Conservation (phyloP, 2,888 invertebrate genomes). For the Theristus sp. region DNA sequence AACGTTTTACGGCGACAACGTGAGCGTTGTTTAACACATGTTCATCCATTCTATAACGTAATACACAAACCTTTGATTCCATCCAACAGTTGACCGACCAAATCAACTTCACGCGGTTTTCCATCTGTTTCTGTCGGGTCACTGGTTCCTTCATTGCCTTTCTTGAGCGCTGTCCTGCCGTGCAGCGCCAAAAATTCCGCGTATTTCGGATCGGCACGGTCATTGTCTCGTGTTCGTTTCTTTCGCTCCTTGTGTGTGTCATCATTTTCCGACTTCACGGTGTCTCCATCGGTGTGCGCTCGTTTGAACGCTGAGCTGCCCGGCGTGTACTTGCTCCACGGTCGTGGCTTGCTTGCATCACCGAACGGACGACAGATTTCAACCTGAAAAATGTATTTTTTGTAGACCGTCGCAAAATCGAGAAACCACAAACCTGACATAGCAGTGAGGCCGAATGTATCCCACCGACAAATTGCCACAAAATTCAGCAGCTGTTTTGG, state of each 20-base stretch:
- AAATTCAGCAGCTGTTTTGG: too few relatives aligned
- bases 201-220: slow-evolving; percentile 59
- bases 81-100: slow-evolving; percentile 13
- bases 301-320: slow-evolving; percentile 20
- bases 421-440: too few relatives aligned
- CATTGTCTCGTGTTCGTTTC: slow-evolving; percentile 27
- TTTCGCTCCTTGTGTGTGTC: slow-evolving; percentile 2
- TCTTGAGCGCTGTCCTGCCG: slow-evolving; percentile 33
- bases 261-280: background rate
- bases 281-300: background rate
- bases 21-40: too few relatives aligned
- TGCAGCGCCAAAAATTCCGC: slow-evolving; percentile 72
- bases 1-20: too few relatives aligned
- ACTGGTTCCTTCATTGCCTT: background rate
- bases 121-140: too few relatives aligned
- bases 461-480: background rate
- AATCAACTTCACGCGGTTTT: slow-evolving; percentile 3
- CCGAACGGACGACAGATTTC: slow-evolving; percentile 39
- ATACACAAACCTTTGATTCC: slow-evolving; percentile 13
- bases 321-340: slow-evolving; percentile 88
- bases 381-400: slow-evolving; percentile 37
- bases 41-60: too few relatives aligned
- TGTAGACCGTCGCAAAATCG: too few relatives aligned
- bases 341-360: slow-evolving; percentile 50
- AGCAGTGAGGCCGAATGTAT: too few relatives aligned